These are phyloP conservation scores for Siderastrea radians DNA, from an alignment of 92 coral and sea anemone genomes.

Conservation along the genomic window DNA sequence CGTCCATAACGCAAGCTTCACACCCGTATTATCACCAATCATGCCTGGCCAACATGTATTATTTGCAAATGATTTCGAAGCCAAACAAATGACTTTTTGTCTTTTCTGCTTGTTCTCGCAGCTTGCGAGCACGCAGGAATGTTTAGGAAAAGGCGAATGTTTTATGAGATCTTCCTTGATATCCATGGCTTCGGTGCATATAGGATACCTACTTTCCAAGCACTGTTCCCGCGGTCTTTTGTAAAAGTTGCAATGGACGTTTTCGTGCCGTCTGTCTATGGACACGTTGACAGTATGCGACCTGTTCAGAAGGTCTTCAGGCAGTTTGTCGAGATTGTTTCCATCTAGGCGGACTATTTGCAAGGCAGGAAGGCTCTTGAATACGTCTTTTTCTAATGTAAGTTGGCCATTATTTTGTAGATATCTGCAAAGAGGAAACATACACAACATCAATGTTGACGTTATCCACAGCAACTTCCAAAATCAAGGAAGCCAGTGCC, in stretches of 20 bases:
- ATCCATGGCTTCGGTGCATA: conserved; percentile 67
- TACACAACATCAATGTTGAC: neutral
- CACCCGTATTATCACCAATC: conserved; percentile 88
- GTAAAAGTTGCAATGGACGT: conserved; percentile 81
- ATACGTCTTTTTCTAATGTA: conserved; percentile 65
- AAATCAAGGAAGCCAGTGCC: neutral
- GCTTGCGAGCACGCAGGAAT: conserved; percentile 79
- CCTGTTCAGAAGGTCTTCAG: conserved; percentile 68
- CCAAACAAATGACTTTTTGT: conserved; percentile 52
- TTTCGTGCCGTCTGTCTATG: conserved; percentile 70
- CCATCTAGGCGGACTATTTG: conserved; percentile 61
- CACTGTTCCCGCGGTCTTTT: conserved; percentile 79
- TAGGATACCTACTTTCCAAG: conserved; percentile 54
- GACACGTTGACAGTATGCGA: conserved; percentile 71
- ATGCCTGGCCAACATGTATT: conserved; percentile 76
- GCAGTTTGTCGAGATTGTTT: conserved; percentile 52
- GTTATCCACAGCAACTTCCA: neutral
- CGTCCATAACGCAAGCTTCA: conserved; percentile 91
- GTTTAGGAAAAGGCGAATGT: conserved; percentile 60
- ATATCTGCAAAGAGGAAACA: conserved; percentile 59
- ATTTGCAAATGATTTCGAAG: conserved; percentile 47
- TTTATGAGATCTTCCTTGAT: conserved; percentile 72
- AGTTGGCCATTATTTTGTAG: conserved; percentile 81
- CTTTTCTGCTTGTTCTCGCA: conserved; percentile 74
- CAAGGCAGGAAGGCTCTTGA: conserved; percentile 70